A percentile compares a stretch with the other conserved stretches of the same genome.
Conservation (phyloP, 2,113 vertebrate genomes). For the Meleagris gallopavo region DNA sequence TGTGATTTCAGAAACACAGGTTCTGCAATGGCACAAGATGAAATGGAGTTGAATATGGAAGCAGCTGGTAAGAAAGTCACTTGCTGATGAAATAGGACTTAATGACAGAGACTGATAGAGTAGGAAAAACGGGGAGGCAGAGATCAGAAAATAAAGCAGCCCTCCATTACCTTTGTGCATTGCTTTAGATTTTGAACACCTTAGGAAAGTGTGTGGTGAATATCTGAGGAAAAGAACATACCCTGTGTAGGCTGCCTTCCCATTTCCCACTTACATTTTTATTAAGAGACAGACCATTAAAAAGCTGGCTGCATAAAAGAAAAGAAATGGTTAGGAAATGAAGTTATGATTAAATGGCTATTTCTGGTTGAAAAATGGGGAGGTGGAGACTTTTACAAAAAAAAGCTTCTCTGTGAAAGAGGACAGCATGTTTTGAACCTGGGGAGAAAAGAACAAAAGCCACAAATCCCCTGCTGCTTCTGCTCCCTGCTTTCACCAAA, state of each 20-base stretch:
- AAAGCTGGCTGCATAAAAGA: not conserved
- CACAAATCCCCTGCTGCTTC: accelerated
- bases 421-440: not conserved
- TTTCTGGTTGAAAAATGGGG: not conserved
- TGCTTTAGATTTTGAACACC: not conserved
- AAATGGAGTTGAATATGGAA: constrained; percentile 48
- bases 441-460: not conserved
- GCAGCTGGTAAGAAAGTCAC: constrained; percentile 47
- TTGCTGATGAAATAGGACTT: constrained; percentile 49
- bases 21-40: constrained; percentile 10
- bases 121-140: not conserved
- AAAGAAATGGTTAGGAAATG: not conserved
- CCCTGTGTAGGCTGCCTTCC: not conserved
- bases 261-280: not conserved
- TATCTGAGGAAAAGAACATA: not conserved
- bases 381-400: not conserved
- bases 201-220: not conserved
- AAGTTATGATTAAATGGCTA: not conserved
- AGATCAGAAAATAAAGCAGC: not conserved
- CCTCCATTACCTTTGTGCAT: not conserved
- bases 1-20: constrained; percentile 46
- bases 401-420: not conserved
- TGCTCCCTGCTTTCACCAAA: not conserved
- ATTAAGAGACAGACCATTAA: not conserved
- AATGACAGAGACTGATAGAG: constrained; percentile 16